A percentile compares a stretch with the other conserved stretches of the same genome.
These are phyloP conservation scores for Eristalinus sepulchralis DNA, from an alignment of 2,888 invertebrate species.

Conservation along the genomic window DNA sequence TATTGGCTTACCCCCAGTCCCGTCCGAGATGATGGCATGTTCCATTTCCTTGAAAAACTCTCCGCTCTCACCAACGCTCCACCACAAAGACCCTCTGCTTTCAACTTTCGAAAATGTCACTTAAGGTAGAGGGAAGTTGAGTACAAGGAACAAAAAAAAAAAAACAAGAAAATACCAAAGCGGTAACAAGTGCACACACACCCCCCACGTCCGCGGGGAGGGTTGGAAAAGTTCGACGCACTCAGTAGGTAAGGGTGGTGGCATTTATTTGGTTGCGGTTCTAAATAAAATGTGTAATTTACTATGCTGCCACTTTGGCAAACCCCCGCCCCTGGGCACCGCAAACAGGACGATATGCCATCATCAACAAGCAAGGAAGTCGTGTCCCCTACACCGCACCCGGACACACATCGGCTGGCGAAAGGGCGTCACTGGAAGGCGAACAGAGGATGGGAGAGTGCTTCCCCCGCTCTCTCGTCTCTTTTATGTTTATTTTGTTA, in stretches of 20 bases:
- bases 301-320: conserved; percentile 34
- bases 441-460: neutral
- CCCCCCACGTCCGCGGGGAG: neutral
- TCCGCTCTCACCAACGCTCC: neutral
- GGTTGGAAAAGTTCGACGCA: conserved; percentile 7
- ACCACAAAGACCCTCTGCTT: conserved; percentile 2
- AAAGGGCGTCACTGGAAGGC: neutral
- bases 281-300: conserved; percentile 60
- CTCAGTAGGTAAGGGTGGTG: conserved; percentile 24
- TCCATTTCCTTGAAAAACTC: conserved; percentile 6
- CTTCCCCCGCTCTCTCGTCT: conserved; percentile 5
- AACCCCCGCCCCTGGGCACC: neutral
- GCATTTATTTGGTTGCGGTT: conserved; percentile 55
- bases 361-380: conserved; percentile 50
- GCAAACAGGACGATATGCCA: conserved; percentile 32
- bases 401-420: neutral
- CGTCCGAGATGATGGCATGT: conserved; percentile 5
- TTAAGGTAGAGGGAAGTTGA: conserved; percentile 13
- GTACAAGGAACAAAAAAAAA: neutral
- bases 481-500: conserved; percentile 66
- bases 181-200: conserved; percentile 28
- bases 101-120: conserved; percentile 26
- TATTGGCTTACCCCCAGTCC: conserved; percentile 19
- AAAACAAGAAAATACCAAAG: neutral
- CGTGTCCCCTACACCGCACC: conserved; percentile 20